A percentile compares a stretch with the other conserved stretches of the same genome.
These are phyloP conservation scores for Canis aureus DNA, from an alignment of 2,113 vertebrate species.

Conservation along the genomic window DNA sequence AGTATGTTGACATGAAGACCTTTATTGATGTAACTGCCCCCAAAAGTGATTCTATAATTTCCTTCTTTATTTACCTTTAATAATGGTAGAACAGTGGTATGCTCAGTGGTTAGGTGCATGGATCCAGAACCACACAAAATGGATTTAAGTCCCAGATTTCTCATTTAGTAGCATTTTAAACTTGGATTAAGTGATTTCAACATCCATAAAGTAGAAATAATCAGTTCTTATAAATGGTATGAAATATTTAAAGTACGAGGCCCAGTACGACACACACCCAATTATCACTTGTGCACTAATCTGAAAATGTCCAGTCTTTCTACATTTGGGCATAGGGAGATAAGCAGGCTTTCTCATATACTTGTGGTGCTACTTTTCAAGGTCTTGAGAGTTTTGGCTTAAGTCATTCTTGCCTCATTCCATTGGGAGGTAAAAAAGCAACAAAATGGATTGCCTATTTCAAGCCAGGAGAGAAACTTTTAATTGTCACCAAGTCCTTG, in stretches of 20 bases:
- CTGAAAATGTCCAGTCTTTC: background rate
- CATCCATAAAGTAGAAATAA: background rate
- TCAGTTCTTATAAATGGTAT: background rate
- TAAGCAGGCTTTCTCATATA: no score
- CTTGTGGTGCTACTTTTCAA: background rate
- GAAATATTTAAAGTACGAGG: background rate
- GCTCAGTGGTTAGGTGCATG: background rate
- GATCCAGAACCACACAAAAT: background rate
- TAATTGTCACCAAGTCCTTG: background rate
- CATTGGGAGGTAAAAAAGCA: background rate
- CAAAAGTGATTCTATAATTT: background rate
- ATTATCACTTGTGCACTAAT: background rate
- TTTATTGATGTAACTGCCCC: background rate
- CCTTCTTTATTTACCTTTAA: background rate
- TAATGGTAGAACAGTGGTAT: rapidly evolving
- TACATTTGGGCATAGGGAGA: background rate
- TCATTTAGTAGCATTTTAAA: background rate
- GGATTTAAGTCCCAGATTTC: background rate
- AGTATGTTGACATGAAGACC: background rate
- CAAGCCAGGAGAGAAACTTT: background rate
- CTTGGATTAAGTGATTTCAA: background rate
- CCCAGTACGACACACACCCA: background rate
- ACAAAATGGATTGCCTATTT: background rate
- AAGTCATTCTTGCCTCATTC: background rate
- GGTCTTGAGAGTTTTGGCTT: background rate